Percentiles rank a stretch among this genome's conserved stretches.
phyloP scores from a whole-genome alignment of 1,140 invertebrate genomes.

The Drosophila subpulchrella region DNA sequence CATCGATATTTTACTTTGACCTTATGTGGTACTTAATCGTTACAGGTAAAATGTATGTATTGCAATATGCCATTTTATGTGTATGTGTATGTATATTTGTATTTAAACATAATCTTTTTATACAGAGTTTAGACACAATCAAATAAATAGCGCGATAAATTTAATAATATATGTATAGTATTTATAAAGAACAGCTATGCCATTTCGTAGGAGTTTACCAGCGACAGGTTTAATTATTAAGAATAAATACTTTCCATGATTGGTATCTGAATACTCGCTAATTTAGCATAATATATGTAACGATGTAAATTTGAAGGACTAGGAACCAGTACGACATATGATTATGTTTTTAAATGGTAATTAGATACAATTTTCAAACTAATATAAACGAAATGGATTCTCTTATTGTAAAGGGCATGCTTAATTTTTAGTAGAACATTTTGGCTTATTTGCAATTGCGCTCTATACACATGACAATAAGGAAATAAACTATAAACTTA shows the following conservation, averaged over 20 bases:
- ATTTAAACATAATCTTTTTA: constrained; percentile 56
- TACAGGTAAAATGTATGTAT: constrained; percentile 57
- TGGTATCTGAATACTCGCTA: constrained; percentile 50
- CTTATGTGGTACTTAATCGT: constrained; percentile 37
- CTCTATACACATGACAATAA: constrained; percentile 31
- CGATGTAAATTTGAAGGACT: constrained; percentile 70
- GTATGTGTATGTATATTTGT: constrained; percentile 38
- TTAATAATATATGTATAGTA: constrained; percentile 37
- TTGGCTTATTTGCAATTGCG: constrained; percentile 52
- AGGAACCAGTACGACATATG: constrained; percentile 77
- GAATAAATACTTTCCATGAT: constrained; percentile 75
- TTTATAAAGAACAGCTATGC: constrained; percentile 59
- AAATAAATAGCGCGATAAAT: constrained; percentile 46
- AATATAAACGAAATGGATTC: constrained; percentile 31
- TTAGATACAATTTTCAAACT: constrained; percentile 24
- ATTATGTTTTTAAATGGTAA: constrained; percentile 46
- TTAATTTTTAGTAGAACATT: constrained; percentile 50
- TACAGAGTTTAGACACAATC: constrained; percentile 48
- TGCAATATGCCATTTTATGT: constrained; percentile 62
- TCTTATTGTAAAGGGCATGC: constrained; percentile 35
- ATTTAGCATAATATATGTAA: constrained; percentile 58
- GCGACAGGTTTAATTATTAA: constrained; percentile 62
- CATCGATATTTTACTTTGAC: constrained; percentile 38
- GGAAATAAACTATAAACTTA: constrained; percentile 28
- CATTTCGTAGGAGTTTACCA: constrained; percentile 61